These are phyloP conservation scores for Arrhamphus sclerolepis DNA, from an alignment of 2,797 vertebrate species.

Conservation along the genomic window DNA sequence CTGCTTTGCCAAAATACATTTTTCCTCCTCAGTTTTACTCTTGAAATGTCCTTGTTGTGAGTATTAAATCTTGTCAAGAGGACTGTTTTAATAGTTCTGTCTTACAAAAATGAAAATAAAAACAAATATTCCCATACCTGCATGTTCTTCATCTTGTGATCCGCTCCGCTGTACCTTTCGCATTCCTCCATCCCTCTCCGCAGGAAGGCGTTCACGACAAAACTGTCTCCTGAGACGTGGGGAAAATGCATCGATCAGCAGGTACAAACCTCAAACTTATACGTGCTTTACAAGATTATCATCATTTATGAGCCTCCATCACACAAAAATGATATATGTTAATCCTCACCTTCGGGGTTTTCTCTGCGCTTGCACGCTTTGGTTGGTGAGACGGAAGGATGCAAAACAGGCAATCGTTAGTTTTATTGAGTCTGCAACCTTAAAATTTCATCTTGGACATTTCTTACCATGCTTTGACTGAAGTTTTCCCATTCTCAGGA, in stretches of 20 bases:
- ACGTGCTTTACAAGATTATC: neutral
- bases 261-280: neutral
- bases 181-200: constrained; percentile 82
- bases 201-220: constrained; percentile 81
- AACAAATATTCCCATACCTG: constrained; percentile 69
- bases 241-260: constrained; percentile 21
- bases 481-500: constrained; percentile 82
- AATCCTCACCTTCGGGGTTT: constrained; percentile 86
- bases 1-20: neutral
- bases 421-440: neutral
- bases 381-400: constrained; percentile 35
- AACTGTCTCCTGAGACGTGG: constrained; percentile 82
- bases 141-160: constrained; percentile 76
- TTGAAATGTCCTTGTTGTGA: no score
- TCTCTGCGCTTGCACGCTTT: constrained; percentile 84
- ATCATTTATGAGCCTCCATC: neutral
- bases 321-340: neutral
- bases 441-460: neutral
- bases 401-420: constrained; percentile 50
- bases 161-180: constrained; percentile 73
- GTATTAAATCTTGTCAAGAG: no score
- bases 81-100: no score
- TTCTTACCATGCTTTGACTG: constrained; percentile 86
- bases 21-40: no score
- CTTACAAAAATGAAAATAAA: neutral